Evolutionary conservation across 2,797 vertebrate species (phyloP), one percentile per base, ranked within the genome.

Genomic region (Ficedula albicollis): DNA sequence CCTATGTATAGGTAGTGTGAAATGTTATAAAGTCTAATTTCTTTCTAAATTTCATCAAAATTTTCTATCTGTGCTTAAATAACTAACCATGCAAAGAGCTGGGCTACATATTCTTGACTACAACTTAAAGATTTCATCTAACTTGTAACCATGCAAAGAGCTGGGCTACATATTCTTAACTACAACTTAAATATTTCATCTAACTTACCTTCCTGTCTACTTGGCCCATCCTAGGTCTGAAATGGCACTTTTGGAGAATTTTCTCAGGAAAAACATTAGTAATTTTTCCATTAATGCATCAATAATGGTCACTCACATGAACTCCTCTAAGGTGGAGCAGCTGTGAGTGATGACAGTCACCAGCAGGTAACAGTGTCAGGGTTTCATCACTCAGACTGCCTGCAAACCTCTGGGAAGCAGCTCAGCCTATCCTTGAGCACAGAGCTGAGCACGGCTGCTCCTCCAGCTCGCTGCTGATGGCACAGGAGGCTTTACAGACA

Each of bases 391-490:
- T 14, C 43, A 21, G 5, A 10, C 38, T 23, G 15, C 2, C 1
- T 10, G 19, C 15, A 77, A 27, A 81, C 11, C 44, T 64, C 26
- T 34, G 5, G 8, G 32, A 86, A 68, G 7, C 62, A 68, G 4
- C 84, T 67, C 23, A 67, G 25, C 41, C 38, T 26, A 1, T 5
- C 38, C 30, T 7, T n/a, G 22, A 76, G 14, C 0, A 0, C 0
- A 41, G 49, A 36, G 34, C 41, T n/a, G 19, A 51, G 23, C 13
- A 39, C 32, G 91, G n/a, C 11, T 36, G 4, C 23, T 66, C 17
- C 58, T 76, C 43, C 51, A 60, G n/a, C 62, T 32, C 5, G 27
- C 17, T 66, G 41, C 22, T 64, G 16, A 21, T 11, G 60, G 41
- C 48, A 43, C 3, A 48, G 32, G n/a, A 68, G 26, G 52, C 38